Evolutionary conservation across 2,888 invertebrate species (phyloP).

Genomic region (Lithophane semibrunnea): DNA sequence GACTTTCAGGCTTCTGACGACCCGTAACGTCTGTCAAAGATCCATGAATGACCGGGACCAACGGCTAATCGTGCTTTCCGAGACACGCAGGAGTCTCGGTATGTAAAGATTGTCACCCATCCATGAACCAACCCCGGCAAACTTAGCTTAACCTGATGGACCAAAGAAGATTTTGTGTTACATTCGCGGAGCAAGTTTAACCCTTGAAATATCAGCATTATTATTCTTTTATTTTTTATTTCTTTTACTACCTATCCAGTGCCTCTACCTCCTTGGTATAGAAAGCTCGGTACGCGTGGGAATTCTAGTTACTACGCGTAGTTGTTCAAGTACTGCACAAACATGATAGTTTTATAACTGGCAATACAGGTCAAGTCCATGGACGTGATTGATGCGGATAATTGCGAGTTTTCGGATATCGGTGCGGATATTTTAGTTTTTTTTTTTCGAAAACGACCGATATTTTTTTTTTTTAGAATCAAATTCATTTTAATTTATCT

Average conservation of each 20-base stretch:
- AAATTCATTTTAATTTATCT: not conserved
- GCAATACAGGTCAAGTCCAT: constrained; percentile 39
- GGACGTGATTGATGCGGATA: constrained; percentile 8
- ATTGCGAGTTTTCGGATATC: constrained; percentile 15
- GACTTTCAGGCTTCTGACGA: too few relatives aligned
- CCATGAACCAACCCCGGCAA: too few relatives aligned
- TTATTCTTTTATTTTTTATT: too few relatives aligned
- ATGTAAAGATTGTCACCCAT: too few relatives aligned
- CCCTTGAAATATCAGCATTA: not conserved
- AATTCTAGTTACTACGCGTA: constrained; percentile 69
- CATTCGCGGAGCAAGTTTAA: not conserved
- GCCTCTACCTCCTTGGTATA: constrained; percentile 21
- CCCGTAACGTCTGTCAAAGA: too few relatives aligned
- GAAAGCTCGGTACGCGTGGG: constrained; percentile 72
- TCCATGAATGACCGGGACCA: too few relatives aligned
- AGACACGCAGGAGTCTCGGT: too few relatives aligned
- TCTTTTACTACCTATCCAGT: constrained; percentile 3
- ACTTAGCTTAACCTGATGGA: too few relatives aligned
- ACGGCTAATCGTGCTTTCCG: too few relatives aligned
- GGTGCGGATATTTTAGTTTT: constrained; percentile 1
- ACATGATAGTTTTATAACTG: constrained; percentile 56
- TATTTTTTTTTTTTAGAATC: not conserved
- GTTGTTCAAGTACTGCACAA: constrained; percentile 36
- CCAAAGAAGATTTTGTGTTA: too few relatives aligned
- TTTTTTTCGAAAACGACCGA: too few relatives aligned